Conservation (phyloP, 2,888 invertebrate species). For the Scaeva pyrastri region DNA sequence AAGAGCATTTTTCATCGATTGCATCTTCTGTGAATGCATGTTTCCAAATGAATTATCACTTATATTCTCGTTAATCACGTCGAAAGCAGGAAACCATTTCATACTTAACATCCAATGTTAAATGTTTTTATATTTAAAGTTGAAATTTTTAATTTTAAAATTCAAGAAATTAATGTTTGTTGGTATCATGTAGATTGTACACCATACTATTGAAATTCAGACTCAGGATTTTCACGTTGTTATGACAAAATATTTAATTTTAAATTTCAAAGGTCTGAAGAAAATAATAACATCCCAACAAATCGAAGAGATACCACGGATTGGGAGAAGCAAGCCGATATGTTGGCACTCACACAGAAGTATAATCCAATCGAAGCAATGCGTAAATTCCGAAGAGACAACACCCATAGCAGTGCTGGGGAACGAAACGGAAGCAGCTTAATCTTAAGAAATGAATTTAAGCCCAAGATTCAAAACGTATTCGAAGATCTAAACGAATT, state of each 20-base stretch:
- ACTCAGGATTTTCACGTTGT: no score
- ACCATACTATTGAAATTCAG: no score
- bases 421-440: conserved; percentile 16
- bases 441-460: conserved; percentile 15
- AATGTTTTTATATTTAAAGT: no score
- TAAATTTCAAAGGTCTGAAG: conserved; percentile 32
- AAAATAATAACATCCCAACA: conserved; percentile 27
- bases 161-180: no score
- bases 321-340: conserved; percentile 82
- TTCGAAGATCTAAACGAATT: conserved; percentile 55
- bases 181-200: no score
- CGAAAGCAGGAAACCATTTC: no score
- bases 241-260: conserved; percentile 3
- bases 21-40: no score
- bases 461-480: conserved; percentile 28
- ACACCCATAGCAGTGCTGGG: neutral
- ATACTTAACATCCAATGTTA: no score
- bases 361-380: conserved; percentile 80
- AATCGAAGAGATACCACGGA: conserved; percentile 78
- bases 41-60: no score
- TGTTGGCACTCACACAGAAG: conserved; percentile 80
- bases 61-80: no score
- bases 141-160: no score
- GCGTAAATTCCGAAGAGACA: conserved; percentile 50
- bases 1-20: no score